Evolutionary conservation across 2,113 vertebrate genomes (phyloP), one percentile per base, ranked within the genome.

Genomic region (Labrus mixtus): DNA sequence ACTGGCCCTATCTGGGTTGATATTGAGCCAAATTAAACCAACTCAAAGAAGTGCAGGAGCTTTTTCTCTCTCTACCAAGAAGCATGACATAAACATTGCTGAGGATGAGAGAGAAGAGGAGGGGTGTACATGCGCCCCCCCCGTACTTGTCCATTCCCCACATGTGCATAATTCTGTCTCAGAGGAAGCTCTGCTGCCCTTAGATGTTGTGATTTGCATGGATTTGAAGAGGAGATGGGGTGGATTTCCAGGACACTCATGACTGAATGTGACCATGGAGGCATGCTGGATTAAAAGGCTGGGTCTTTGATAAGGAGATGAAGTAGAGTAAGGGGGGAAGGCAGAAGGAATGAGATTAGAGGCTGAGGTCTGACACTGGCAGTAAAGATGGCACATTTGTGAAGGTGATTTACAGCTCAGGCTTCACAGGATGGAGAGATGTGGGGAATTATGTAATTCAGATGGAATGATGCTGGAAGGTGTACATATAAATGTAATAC

Each of bases 141-240:
- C 17, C 50, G 67, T 39, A 58, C 75, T 80, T 68, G 71, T 73
- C 70, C 87, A 69, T 84, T 85, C 81, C 78, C 81, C 62, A 57
- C 69, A 82, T 88, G 83, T 89, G 83, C 86, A 91, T 90, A 90
- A 89, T 88, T 89, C 71, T 79, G 86, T 86, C 82, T 89, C 89
- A 74, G 86, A 91, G 55, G 86, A 87, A 86, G 81, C 84, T 85
- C 82, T 59, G 62, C 87, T 91, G 87, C 89, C 83, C 82, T 93
- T 88, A 93, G 91, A 93, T 91, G 89, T 87, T 83, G 77, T 81
- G 89, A 90, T 93, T 90, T 93, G 86, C 92, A 93, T 92, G 85
- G 87, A 92, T 93, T 91, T 93, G 86, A 90, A 89, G 83, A 61
- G 57, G 68, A 86, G 84, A 86, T 79, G 70, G 78, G 83, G 69